Evolutionary conservation across 1,140 invertebrate genomes (phyloP).

Genomic region (Carposina sasakii): DNA sequence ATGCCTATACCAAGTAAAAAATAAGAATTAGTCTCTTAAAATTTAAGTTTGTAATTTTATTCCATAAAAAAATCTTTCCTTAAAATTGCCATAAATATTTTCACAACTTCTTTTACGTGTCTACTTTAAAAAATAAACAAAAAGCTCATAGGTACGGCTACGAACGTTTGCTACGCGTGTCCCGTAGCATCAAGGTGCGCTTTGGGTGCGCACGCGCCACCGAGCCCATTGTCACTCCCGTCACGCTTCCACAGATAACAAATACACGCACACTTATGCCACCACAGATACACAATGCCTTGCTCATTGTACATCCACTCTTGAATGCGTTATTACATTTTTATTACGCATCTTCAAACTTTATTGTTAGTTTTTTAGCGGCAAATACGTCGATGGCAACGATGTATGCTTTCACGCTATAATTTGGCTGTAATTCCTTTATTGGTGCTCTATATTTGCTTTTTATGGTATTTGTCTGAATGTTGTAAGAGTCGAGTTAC

Average conservation of each 20-base stretch:
- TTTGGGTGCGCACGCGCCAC: constrained; percentile 48
- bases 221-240: constrained; percentile 46
- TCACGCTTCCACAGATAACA: too few species aligned
- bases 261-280: too few species aligned
- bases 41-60: too few species aligned
- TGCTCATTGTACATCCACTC: constrained; percentile 34
- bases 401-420: constrained; percentile 66
- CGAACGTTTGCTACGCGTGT: neutral
- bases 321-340: constrained; percentile 59
- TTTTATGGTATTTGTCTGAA: constrained; percentile 19
- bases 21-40: too few species aligned
- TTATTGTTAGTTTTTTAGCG: constrained; percentile 59
- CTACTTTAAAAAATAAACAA: neutral
- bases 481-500: too few species aligned
- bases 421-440: constrained; percentile 52
- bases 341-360: constrained; percentile 68
- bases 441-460: constrained; percentile 19
- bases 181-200: constrained; percentile 22
- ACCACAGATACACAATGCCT: too few species aligned
- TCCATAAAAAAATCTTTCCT: too few species aligned
- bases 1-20: too few species aligned
- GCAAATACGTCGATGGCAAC: constrained; percentile 40
- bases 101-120: too few species aligned
- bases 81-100: too few species aligned
- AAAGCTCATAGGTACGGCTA: neutral